phyloP scores from a whole-genome alignment of 2,113 vertebrate genomes.

The Sakesphorus luctuosus region DNA sequence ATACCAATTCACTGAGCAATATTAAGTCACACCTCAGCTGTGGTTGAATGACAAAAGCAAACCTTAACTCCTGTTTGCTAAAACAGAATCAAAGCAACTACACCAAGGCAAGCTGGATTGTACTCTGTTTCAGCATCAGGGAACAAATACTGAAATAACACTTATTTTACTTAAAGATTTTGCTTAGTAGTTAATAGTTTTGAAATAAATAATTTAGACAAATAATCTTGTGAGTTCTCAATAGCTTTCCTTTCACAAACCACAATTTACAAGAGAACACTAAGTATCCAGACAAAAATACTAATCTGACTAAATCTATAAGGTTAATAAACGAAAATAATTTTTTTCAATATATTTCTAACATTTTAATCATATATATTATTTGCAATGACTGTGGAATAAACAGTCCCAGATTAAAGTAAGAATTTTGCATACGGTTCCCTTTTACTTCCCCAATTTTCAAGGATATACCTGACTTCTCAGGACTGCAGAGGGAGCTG shows the following conservation, averaged over 20 bases:
- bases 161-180: not conserved
- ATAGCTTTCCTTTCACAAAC: not conserved
- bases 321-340: not conserved
- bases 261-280: not conserved
- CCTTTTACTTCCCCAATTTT: not conserved
- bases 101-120: not conserved
- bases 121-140: not conserved
- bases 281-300: not conserved
- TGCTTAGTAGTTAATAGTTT: not conserved
- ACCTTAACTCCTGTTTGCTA: not conserved
- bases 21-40: not conserved
- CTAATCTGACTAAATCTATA: not conserved
- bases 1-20: not conserved
- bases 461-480: not conserved
- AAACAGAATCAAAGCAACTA: not conserved
- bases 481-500: not conserved
- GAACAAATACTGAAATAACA: not conserved
- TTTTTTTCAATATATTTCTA: not conserved
- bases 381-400: not conserved
- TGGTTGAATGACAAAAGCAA: not conserved
- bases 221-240: not conserved
- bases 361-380: not conserved
- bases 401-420: not conserved
- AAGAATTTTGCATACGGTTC: not conserved
- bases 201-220: not conserved